Base-by-base conservation (phyloP, 2,797 vertebrate species). In the Rallus crepitans region DNA sequence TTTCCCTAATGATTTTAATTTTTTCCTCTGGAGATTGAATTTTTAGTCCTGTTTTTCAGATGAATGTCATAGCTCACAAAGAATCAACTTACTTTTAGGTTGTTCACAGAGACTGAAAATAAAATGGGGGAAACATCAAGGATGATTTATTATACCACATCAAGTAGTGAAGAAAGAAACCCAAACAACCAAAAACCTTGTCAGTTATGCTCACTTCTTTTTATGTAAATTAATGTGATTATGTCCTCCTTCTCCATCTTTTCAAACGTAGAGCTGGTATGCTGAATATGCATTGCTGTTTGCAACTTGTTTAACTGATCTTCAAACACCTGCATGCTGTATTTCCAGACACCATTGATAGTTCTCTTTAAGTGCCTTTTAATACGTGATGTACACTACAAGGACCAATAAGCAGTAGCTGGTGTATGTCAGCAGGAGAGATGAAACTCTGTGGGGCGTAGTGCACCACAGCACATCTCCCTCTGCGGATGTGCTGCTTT, bases 161-260 rank as follows among this genome's bases (percentile, higher is more conserved):
- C 2, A 59, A 86, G 70, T 79, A 90, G 57, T 55, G 71, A 89
- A 89, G 83, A 89, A 87, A 89, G 91, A 96, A 96, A 94, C n/a
- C n/a, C n/a, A n/a, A n/a, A n/a, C 42, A 45, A 89, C 48, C 24
- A 83, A 71, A 33, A 90, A 70, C 37, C 76, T 92, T 90, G 69
- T 92, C 92, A 91, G 66, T 77, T 88, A 60, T 79, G 59, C 91
- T 97, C 27, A 60, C 35, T 85, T 77, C 6, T 82, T 95, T 88
- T 94, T 93, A 95, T 96, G 97, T 92, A 85, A 95, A 96, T 93
- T 69, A 97, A 92, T 88, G 71, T 65, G 85, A 93, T 94, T 94
- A 96, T 91, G 59, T 66, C 76, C 70, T 93, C 87, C 89, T 84
- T 93, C 92, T 94, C 80, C 73, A 92, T 89, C 85, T 95, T 92